Base-by-base conservation (phyloP, 2,113 vertebrate species). In the Amazona vittata region DNA sequence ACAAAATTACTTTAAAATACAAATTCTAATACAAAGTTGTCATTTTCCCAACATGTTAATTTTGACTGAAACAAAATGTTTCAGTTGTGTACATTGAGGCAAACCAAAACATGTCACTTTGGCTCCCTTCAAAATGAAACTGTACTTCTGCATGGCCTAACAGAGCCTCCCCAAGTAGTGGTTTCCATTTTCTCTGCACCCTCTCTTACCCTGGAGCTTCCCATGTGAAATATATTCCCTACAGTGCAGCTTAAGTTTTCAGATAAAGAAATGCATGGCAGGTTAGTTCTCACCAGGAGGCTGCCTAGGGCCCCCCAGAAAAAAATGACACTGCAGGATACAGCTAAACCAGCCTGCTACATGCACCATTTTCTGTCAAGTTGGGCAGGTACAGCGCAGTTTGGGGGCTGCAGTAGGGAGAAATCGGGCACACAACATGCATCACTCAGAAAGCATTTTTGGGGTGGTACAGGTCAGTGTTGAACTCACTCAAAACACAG, bases 311-410 rank as follows among this genome's bases (percentile, higher is more conserved):
- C 12, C 28, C 28, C 20, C 12, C 2, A 1, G 3, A 63, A 79
- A 55, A 49, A 14, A 37, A 55, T 28, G 9, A 39, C 25, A 9
- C 24, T 55, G 26, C 64, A 47, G 18, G 24, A 69, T 22, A 13
- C 53, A 68, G 47, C 6, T 68, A 55, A 63, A 68, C 7, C 0
- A 3, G n/a, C 29, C 37, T 28, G 16, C 44, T 50, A 6, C 0
- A 0, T 10, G 6, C 33, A 46, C 20, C 5, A 4, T 25, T 79
- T 64, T n/a, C 35, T 68, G 50, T n/a, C 46, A 46, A 35, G 24
- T 44, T 29, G 41, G 18, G n/a, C 8, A 50, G 15, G 28, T 33
- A 44, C 3, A 2, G 39, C 25, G 26, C 0, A 1, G 26, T 50
- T 41, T 50, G 35, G 41, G 25, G 52, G 18, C 15, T 53, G 17